Conservation (phyloP, 2,888 invertebrate species). For the Merodon equestris region DNA sequence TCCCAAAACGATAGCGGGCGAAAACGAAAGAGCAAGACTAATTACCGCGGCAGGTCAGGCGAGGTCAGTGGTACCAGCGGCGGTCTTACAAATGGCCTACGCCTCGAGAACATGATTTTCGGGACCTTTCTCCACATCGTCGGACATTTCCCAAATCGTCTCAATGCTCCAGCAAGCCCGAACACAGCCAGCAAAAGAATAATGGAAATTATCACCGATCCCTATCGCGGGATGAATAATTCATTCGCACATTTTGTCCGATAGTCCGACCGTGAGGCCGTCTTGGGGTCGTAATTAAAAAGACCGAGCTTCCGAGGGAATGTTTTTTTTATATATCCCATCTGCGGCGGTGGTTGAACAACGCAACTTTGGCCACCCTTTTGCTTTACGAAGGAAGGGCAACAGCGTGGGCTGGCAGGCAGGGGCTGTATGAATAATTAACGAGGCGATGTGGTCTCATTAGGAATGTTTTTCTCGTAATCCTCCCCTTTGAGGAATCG, state of each 20-base stretch:
- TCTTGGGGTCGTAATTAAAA: constrained; percentile 52
- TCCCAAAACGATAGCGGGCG: background rate
- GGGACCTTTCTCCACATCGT: constrained; percentile 33
- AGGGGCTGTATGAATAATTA: constrained; percentile 64
- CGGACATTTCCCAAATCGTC: background rate
- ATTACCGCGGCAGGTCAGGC: constrained; percentile 44
- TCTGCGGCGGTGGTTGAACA: constrained; percentile 59
- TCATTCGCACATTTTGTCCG: constrained; percentile 47
- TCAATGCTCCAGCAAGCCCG: background rate
- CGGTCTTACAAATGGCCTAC: constrained; percentile 49
- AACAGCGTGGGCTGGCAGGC: background rate
- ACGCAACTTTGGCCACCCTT: constrained; percentile 67
- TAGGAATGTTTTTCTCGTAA: constrained; percentile 32
- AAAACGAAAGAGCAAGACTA: constrained; percentile 2
- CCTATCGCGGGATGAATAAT: constrained; percentile 58
- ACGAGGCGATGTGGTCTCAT: constrained; percentile 26
- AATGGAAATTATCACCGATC: constrained; percentile 31
- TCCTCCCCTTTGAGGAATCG: background rate
- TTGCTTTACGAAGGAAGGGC: constrained; percentile 2
- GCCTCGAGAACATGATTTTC: constrained; percentile 61
- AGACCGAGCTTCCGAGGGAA: constrained; percentile 56
- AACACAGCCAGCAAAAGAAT: constrained; percentile 7
- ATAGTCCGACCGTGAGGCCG: background rate
- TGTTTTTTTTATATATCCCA: constrained; percentile 22
- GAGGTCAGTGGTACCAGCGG: constrained; percentile 45